Evolutionary conservation across 1,140 invertebrate genomes (phyloP), one percentile per base, ranked within the genome.

Genomic region (Ostrea edulis): DNA sequence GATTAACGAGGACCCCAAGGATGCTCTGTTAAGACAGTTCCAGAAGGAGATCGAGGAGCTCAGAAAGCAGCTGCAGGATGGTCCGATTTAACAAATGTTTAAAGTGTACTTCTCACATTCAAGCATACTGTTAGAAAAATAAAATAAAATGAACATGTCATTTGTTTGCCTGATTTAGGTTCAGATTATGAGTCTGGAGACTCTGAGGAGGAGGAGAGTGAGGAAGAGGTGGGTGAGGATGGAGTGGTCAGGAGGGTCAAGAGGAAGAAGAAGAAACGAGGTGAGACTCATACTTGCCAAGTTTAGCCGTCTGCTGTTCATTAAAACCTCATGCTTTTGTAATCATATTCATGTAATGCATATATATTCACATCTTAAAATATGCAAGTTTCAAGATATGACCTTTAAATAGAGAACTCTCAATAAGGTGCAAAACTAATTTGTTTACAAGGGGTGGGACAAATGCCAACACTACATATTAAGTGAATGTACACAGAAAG

Each of bases 1-100:
- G 89, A 97, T 99, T 86, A 99, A 99, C 95, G 98, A 99, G 94
- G 99, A 99, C 95, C 98, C 99, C 0, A 99, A 99, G 93, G 98
- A 99, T 95, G 98, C 99, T 4, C 95, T 99, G 35, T 96, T 99
- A 20, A 96, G 98, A 71, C 97, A 98, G 93, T 99, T 99, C 95
- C 98, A 99, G 95, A 97, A 98, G 92, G 98, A 99, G 95, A 99
- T 99, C 91, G 98, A 98, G 92, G 97, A 98, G 35, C 95, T 99
- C 5, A 96, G 97, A 77, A 97, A 97, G 91, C 98, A 98, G 93
- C 95, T 99, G 51, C 97, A 97, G 92, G 96, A 97, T 88, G 96
- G 96, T 94, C 83, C 62, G 85, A 85, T 65, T 65, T 44, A 29
- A 44, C 12, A 11, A 20, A 20, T 82, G n/a, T 8, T 0, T 8